phyloP scores from a whole-genome alignment of 2,113 vertebrate genomes.

The Silurus asotus region DNA sequence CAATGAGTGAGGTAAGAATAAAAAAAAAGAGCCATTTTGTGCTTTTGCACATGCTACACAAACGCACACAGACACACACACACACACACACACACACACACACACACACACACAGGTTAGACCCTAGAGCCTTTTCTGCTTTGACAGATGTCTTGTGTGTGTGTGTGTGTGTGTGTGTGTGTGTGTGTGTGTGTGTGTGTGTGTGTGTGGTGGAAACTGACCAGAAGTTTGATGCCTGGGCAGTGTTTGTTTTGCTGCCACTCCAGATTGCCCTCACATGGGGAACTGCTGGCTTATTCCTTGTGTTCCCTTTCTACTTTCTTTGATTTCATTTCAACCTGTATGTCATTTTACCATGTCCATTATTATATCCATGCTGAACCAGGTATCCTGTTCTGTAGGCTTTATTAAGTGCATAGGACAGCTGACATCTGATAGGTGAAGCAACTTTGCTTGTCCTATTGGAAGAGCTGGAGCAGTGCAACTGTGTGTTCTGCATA shows the following conservation, averaged over 20 bases:
- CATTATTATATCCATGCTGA: background rate
- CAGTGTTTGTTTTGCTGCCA: conserved; percentile 46
- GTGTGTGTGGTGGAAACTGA: conserved; percentile 1
- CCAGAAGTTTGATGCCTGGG: conserved; percentile 32
- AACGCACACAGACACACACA: conserved; percentile 8
- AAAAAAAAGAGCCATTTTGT: background rate
- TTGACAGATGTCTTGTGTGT: conserved; percentile 44
- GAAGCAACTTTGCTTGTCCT: conserved; percentile 27
- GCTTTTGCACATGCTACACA: background rate
- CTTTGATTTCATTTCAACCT: conserved; percentile 27
- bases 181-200: conserved; percentile 8
- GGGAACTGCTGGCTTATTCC: conserved; percentile 1
- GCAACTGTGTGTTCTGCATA: background rate
- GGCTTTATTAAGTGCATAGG: conserved; percentile 38
- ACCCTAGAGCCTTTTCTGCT: conserved; percentile 11
- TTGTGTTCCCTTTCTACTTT: background rate
- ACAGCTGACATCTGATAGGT: conserved; percentile 37
- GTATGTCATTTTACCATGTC: conserved; percentile 1
- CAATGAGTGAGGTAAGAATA: background rate
- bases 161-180: background rate
- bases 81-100: conserved; percentile 1
- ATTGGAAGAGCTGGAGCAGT: conserved; percentile 20
- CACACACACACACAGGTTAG: background rate
- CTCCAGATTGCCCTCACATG: conserved; percentile 25
- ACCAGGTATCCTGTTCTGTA: conserved; percentile 1